Conservation (phyloP, 2,888 invertebrate species). For the Formica aserva region DNA sequence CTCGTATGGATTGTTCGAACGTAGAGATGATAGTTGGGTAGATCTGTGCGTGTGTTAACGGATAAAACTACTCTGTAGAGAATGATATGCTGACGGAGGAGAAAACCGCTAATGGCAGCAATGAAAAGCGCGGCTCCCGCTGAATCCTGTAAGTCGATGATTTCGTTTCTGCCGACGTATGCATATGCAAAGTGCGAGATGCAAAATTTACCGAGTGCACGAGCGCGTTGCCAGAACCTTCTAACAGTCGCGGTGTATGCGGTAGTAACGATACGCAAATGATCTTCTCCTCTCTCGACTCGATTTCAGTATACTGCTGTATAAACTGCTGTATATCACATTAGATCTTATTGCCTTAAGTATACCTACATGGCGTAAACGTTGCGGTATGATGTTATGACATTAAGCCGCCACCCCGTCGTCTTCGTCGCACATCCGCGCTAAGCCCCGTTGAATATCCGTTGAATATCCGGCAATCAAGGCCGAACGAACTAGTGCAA, state of each 20-base stretch:
- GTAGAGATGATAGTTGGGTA: not conserved
- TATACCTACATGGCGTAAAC: slow-evolving; percentile 42
- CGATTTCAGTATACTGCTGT: slow-evolving; percentile 55
- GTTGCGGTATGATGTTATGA: slow-evolving; percentile 40
- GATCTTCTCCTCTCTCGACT: slow-evolving; percentile 62
- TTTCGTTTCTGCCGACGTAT: slow-evolving; percentile 56
- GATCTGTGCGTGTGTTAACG: slow-evolving; percentile 11
- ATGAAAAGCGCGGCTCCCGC: slow-evolving; percentile 43
- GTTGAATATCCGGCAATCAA: slow-evolving; percentile 28
- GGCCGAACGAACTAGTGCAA: not conserved
- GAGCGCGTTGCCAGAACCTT: slow-evolving; percentile 38
- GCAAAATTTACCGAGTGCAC: slow-evolving; percentile 60
- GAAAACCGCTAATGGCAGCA: slow-evolving; percentile 33
- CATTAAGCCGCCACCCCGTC: slow-evolving; percentile 27
- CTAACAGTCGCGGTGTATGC: slow-evolving; percentile 53
- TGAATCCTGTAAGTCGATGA: slow-evolving; percentile 51
- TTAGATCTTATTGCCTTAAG: slow-evolving; percentile 55
- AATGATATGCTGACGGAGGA: slow-evolving; percentile 18
- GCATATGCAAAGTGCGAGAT: slow-evolving; percentile 67
- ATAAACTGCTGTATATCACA: slow-evolving; percentile 53
- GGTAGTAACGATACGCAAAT: slow-evolving; percentile 73
- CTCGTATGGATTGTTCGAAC: not conserved
- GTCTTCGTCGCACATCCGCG: slow-evolving; percentile 33
- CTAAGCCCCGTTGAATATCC: slow-evolving; percentile 27
- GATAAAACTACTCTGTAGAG: slow-evolving; percentile 18